A percentile compares a stretch with the other conserved stretches of the same genome.
These are phyloP conservation scores for Oostethus manadensis DNA, from an alignment of 2,113 vertebrate genomes.

Conservation along the genomic window DNA sequence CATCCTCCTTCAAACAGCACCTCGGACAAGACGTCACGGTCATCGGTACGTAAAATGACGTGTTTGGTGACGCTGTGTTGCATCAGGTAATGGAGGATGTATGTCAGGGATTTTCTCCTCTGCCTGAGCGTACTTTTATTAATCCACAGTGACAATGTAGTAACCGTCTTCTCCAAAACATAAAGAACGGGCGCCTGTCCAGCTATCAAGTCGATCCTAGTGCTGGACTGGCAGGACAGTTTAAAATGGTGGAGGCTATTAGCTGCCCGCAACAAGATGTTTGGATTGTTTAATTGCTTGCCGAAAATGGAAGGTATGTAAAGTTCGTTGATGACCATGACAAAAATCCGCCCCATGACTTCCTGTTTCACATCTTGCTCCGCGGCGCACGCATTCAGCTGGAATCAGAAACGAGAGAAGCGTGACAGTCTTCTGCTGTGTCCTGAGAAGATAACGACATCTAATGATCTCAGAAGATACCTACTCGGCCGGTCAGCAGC, in stretches of 20 bases:
- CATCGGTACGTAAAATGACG: conserved; percentile 64
- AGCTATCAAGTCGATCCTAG: conserved; percentile 59
- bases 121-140: conserved; percentile 57
- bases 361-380: conserved; percentile 76
- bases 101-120: conserved; percentile 46
- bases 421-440: no score
- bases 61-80: conserved; percentile 79
- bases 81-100: conserved; percentile 80
- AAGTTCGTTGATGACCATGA: conserved; percentile 73
- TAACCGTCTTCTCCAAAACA: conserved; percentile 71
- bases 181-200: conserved; percentile 71
- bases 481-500: no score
- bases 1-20: conserved; percentile 67
- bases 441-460: not conserved
- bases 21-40: no score
- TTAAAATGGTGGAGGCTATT: conserved; percentile 71
- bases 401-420: conserved; percentile 6
- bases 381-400: conserved; percentile 13
- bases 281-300: conserved; percentile 64
- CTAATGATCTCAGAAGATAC: no score
- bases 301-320: not conserved
- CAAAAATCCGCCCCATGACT: conserved; percentile 81
- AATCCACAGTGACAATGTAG: conserved; percentile 52
- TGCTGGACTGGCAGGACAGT: conserved; percentile 40
- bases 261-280: conserved; percentile 75